A percentile compares a stretch with the other conserved stretches of the same genome.
Evolutionary conservation across 2,888 invertebrate species (phyloP).

Genomic region (Melieria picta): DNA sequence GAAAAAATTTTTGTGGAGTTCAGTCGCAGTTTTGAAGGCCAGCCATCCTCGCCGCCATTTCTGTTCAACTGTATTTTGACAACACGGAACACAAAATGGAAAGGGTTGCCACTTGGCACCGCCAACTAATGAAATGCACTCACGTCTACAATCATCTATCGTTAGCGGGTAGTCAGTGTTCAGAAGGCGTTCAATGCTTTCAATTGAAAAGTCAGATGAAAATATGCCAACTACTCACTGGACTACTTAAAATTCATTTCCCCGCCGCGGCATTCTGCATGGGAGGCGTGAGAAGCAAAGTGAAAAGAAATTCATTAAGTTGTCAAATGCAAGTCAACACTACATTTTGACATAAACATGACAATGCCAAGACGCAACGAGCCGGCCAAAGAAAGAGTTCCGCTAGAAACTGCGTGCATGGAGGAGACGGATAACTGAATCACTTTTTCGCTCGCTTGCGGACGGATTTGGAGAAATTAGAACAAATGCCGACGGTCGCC

Average conservation of each 20-base stretch:
- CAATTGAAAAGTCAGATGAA: not conserved
- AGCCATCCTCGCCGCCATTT: no score
- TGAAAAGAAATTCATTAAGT: slow-evolving; percentile 41
- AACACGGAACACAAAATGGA: no score
- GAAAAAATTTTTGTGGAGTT: no score
- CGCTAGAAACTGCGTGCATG: not conserved
- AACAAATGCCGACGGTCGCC: not conserved
- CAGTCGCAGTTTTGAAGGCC: no score
- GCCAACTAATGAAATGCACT: no score
- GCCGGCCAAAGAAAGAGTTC: not conserved
- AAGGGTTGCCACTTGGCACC: no score
- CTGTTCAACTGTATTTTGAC: no score
- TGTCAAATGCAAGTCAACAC: slow-evolving; percentile 43
- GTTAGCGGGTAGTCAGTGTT: no score
- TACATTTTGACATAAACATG: slow-evolving; percentile 45
- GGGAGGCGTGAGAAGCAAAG: not conserved
- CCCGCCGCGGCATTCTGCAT: not conserved
- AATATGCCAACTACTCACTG: not conserved
- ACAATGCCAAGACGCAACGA: slow-evolving; percentile 32
- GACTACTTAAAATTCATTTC: slow-evolving; percentile 8
- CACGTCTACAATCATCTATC: no score
- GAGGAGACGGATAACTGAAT: not conserved
- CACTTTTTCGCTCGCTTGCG: not conserved
- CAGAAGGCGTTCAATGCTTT: no score
- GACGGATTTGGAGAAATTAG: not conserved